Evolutionary conservation across 2,888 invertebrate genomes (phyloP).

Genomic region (Sesia bembeciformis): DNA sequence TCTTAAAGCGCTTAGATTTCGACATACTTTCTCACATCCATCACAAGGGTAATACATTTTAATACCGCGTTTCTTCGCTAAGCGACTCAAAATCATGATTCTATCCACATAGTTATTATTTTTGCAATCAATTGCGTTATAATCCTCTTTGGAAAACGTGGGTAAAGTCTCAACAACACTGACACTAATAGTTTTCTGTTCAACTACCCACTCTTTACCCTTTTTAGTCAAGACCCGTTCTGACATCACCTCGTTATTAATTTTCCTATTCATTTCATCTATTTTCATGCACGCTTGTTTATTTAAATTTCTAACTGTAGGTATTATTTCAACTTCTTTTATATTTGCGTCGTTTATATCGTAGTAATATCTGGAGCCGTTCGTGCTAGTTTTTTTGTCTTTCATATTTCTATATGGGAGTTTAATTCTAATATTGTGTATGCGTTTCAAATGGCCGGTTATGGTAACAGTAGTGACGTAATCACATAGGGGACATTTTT

Average conservation of each 20-base stretch:
- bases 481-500: constrained; percentile 49
- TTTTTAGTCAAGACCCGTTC: constrained; percentile 42
- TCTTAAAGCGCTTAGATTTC: constrained; percentile 37
- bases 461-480: constrained; percentile 30
- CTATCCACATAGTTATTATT: constrained; percentile 27
- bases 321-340: constrained; percentile 41
- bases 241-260: constrained; percentile 22
- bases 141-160: constrained; percentile 23
- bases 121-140: constrained; percentile 11
- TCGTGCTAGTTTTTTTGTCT: constrained; percentile 19
- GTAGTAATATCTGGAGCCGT: constrained; percentile 34
- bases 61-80: constrained; percentile 31
- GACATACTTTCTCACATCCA: constrained; percentile 47
- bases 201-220: constrained; percentile 43
- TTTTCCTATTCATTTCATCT: constrained; percentile 30
- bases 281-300: constrained; percentile 32
- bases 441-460: constrained; percentile 22
- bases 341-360: constrained; percentile 20
- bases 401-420: constrained; percentile 22
- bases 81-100: constrained; percentile 28
- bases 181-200: constrained; percentile 25
- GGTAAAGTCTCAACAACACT: constrained; percentile 10
- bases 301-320: constrained; percentile 44
- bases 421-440: constrained; percentile 28
- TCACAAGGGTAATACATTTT: constrained; percentile 50